phyloP scores from a whole-genome alignment of 2,888 invertebrate species.

The Cephalotes varians region DNA sequence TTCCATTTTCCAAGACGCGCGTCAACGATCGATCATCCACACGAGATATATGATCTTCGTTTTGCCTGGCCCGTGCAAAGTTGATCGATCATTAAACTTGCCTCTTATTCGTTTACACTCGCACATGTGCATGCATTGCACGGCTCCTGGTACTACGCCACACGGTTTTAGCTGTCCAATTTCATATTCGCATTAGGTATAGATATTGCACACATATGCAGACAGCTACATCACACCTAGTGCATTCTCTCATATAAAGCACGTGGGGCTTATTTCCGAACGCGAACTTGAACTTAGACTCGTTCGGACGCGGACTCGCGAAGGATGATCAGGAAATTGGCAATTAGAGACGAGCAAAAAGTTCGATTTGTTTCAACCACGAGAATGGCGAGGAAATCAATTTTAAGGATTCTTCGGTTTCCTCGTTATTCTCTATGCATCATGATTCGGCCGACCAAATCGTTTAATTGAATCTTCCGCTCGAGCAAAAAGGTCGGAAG shows the following conservation, averaged over 20 bases:
- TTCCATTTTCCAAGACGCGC: conserved; percentile 5
- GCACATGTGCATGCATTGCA: conserved; percentile 66
- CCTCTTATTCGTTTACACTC: conserved; percentile 58
- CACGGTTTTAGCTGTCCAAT: conserved; percentile 60
- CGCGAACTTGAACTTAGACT: conserved; percentile 72
- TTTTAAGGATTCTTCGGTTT: conserved; percentile 54
- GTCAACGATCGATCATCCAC: conserved; percentile 39
- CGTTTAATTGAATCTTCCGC: conserved; percentile 25
- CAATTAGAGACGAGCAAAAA: conserved; percentile 64
- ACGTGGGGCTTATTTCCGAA: conserved; percentile 64
- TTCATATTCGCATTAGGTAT: conserved; percentile 63
- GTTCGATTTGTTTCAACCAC: conserved; percentile 6
- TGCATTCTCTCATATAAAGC: conserved; percentile 39
- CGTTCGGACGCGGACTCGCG: conserved; percentile 46
- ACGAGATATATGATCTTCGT: conserved; percentile 35
- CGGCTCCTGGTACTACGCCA: conserved; percentile 73
- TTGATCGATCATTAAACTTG: conserved; percentile 68
- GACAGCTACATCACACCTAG: conserved; percentile 15
- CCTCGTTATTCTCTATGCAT: conserved; percentile 22
- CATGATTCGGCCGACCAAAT: neutral
- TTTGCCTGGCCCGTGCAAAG: conserved; percentile 41
- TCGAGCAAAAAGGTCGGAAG: neutral
- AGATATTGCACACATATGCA: conserved; percentile 1
- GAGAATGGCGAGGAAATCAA: conserved; percentile 39
- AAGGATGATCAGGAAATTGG: conserved; percentile 66